phyloP scores from a whole-genome alignment of 2,797 vertebrate genomes.

The Channa striata region DNA sequence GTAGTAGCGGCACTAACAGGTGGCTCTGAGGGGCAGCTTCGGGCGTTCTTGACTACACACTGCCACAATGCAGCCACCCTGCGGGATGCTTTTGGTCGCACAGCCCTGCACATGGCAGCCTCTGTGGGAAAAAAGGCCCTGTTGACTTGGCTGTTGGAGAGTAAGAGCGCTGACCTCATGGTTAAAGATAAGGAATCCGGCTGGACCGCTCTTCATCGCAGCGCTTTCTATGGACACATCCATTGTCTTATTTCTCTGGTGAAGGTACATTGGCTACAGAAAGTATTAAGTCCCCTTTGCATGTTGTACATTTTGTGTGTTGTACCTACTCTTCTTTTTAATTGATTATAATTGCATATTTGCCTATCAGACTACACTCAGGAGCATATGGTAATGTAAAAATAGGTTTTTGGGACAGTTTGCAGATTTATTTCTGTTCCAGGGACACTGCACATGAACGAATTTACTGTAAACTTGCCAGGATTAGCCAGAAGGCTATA shows the following conservation, averaged over 20 bases:
- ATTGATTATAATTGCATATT: no score
- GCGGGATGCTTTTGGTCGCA: constrained; percentile 92
- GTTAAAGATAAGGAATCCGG: constrained; percentile 95
- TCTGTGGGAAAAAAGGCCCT: constrained; percentile 92
- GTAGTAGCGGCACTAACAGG: constrained; percentile 92
- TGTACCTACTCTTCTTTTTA: no score
- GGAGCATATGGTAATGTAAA: no score
- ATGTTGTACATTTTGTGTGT: background rate
- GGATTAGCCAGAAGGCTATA: no score
- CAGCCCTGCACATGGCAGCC: constrained; percentile 91
- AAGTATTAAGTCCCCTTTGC: background rate
- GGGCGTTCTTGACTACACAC: constrained; percentile 89
- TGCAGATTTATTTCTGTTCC: no score
- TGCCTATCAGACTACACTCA: no score
- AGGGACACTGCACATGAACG: no score
- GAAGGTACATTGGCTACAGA: constrained; percentile 82
- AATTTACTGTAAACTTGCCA: no score
- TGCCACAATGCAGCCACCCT: constrained; percentile 93
- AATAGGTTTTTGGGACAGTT: no score
- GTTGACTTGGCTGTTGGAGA: constrained; percentile 93
- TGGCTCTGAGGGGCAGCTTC: constrained; percentile 90
- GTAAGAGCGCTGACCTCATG: constrained; percentile 88
- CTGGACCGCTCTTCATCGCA: constrained; percentile 97
- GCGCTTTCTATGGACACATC: constrained; percentile 96
- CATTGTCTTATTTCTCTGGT: constrained; percentile 93